These are phyloP conservation scores for Thera obeliscata DNA, from an alignment of 2,888 invertebrate genomes.

Conservation along the genomic window DNA sequence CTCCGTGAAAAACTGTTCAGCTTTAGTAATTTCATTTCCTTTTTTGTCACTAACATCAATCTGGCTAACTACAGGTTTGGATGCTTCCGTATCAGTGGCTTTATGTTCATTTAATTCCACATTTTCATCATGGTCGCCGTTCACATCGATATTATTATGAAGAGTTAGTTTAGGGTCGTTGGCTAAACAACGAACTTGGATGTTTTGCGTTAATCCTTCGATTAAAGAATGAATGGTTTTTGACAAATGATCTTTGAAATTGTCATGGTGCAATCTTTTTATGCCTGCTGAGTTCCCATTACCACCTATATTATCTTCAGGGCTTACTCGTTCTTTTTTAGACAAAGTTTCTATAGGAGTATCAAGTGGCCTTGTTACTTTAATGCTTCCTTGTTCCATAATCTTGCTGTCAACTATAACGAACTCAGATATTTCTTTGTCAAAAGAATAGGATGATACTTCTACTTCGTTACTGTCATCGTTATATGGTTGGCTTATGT, in stretches of 20 bases:
- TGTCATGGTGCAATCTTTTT: background rate
- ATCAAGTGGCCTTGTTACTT: constrained; percentile 5
- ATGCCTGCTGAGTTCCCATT: background rate
- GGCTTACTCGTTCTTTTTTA: background rate
- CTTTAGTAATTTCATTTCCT: constrained; percentile 2
- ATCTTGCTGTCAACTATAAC: constrained; percentile 8
- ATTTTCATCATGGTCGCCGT: background rate
- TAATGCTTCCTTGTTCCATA: background rate
- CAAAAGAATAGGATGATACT: constrained; percentile 8
- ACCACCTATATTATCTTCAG: constrained; percentile 3
- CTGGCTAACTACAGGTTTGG: constrained; percentile 3
- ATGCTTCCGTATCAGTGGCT: background rate
- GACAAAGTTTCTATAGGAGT: constrained; percentile 1
- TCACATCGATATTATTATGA: too few species aligned
- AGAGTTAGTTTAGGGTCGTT: constrained; percentile 5
- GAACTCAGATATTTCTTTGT: constrained; percentile 11
- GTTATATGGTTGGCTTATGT: constrained; percentile 9
- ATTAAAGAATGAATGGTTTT: constrained; percentile 39
- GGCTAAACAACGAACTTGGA: constrained; percentile 23
- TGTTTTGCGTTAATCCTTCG: constrained; percentile 35
- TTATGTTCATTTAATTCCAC: constrained; percentile 6
- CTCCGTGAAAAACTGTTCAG: constrained; percentile 7
- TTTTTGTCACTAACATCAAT: constrained; percentile 1
- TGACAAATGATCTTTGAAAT: constrained; percentile 33
- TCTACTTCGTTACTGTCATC: constrained; percentile 13